These are phyloP conservation scores for Eublepharis macularius DNA, from an alignment of 2,113 vertebrate genomes.

Conservation along the genomic window DNA sequence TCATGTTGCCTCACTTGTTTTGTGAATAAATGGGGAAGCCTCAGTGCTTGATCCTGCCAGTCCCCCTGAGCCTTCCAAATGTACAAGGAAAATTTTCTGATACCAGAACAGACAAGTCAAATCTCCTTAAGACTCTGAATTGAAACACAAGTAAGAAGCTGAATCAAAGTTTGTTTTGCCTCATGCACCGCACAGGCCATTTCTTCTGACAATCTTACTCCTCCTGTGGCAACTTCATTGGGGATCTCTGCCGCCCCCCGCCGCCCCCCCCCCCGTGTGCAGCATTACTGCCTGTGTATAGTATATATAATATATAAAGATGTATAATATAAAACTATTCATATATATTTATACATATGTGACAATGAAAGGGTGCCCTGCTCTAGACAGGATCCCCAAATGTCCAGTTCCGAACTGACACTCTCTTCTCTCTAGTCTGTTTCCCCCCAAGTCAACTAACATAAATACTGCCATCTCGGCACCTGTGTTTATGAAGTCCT, in stretches of 20 bases:
- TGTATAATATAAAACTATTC: conserved; percentile 81
- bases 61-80: background rate
- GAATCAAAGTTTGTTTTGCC: conserved; percentile 38
- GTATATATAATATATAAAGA: conserved; percentile 79
- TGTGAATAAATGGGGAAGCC: background rate
- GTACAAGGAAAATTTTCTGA: background rate
- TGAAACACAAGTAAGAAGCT: conserved; percentile 18
- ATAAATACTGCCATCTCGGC: conserved; percentile 54
- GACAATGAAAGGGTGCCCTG: conserved; percentile 68
- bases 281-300: conserved; percentile 79
- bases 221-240: conserved; percentile 24
- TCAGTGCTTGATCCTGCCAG: conserved; percentile 26
- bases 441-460: conserved; percentile 43
- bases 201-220: conserved; percentile 50
- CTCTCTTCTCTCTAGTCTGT: background rate
- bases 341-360: conserved; percentile 63
- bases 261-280: conserved; percentile 42
- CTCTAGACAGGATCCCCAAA: conserved; percentile 61
- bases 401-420: conserved; percentile 46
- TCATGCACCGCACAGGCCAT: conserved; percentile 35
- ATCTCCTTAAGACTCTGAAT: background rate
- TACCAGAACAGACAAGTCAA: background rate
- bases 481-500: conserved; percentile 73
- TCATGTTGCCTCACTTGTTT: background rate
- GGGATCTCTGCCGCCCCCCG: conserved; percentile 42